phyloP scores from a whole-genome alignment of 1,140 invertebrate species.

The Pogonognathellus flavescens region DNA sequence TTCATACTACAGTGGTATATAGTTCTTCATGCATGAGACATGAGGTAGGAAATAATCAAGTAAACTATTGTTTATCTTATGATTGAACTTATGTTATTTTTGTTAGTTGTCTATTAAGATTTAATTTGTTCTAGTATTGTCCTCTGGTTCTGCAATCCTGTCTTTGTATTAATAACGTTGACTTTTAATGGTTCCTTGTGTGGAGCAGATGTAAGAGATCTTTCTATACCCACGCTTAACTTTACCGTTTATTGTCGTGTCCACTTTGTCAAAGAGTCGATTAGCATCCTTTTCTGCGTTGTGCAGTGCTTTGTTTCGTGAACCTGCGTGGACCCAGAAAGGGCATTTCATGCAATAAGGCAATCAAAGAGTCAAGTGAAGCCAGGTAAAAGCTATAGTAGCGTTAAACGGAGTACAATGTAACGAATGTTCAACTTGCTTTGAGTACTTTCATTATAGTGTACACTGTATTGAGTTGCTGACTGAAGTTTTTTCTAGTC shows the following conservation, averaged over 20 bases:
- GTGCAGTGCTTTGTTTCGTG: background rate
- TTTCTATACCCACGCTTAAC: background rate
- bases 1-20: no score
- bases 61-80: background rate
- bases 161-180: no score
- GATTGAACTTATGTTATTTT: conserved; percentile 33
- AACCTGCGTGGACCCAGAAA: background rate
- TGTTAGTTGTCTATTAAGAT: background rate
- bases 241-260: conserved; percentile 6
- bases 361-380: background rate
- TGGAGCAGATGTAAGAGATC: no score
- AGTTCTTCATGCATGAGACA: background rate
- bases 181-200: no score
- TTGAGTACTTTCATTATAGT: no score
- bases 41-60: no score
- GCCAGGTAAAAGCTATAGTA: background rate
- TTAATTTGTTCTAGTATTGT: background rate
- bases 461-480: no score
- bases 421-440: background rate
- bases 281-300: conserved; percentile 18
- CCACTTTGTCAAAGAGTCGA: conserved; percentile 46
- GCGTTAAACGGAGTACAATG: background rate
- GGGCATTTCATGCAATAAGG: background rate
- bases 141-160: background rate
- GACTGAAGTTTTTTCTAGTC: conserved; percentile 7